Evolutionary conservation across 2,888 invertebrate genomes (phyloP).

Genomic region (Labia minor): DNA sequence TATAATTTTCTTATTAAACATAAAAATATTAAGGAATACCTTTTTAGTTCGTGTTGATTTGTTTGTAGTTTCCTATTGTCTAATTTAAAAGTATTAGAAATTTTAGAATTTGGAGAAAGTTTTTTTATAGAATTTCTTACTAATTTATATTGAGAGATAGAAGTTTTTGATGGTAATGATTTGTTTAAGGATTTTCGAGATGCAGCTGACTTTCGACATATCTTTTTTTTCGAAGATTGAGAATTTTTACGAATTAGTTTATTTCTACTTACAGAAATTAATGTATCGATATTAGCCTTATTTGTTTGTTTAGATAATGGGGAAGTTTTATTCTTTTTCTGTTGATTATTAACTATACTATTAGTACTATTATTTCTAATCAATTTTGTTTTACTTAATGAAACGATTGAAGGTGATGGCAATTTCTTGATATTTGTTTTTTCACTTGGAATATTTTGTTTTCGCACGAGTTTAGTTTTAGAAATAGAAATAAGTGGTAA

Average conservation of each 20-base stretch:
- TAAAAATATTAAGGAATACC: background rate
- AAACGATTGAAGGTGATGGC: background rate
- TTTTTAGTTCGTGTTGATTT: background rate
- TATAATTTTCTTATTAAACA: too few relatives aligned
- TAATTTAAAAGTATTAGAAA: background rate
- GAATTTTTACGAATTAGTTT: background rate
- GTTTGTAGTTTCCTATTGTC: background rate
- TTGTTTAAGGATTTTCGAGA: background rate
- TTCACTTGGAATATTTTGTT: background rate
- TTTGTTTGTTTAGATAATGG: background rate
- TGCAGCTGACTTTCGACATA: background rate
- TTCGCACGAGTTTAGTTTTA: background rate
- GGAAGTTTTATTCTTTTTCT: too few relatives aligned
- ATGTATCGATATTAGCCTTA: background rate
- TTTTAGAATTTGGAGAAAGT: background rate
- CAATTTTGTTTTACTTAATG: background rate
- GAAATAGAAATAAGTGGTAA: background rate
- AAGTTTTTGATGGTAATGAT: background rate
- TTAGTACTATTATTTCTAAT: background rate
- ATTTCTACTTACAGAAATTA: background rate
- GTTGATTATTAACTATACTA: too few relatives aligned
- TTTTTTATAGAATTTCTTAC: background rate
- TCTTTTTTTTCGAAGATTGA: background rate
- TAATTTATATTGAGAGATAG: background rate
- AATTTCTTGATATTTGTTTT: too few relatives aligned